Conservation (phyloP, 2,888 invertebrate genomes). For the Hydrotaea diabolus region DNA sequence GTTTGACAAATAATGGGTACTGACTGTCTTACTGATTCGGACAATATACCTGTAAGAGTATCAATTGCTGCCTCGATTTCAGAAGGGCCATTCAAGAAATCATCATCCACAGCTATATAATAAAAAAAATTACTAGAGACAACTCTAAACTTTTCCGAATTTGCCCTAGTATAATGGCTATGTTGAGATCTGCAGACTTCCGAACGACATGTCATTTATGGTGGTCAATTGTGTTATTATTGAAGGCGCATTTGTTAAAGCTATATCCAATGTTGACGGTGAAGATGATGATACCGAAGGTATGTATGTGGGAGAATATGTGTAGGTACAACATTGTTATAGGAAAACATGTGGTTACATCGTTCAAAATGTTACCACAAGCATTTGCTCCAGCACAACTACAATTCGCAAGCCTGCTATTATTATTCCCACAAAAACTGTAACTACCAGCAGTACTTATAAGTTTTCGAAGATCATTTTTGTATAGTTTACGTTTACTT, state of each 20-base stretch:
- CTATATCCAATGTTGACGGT: slow-evolving; percentile 7
- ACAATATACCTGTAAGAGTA: not conserved
- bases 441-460: not conserved
- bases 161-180: not conserved
- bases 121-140: not conserved
- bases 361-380: slow-evolving; percentile 35
- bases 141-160: not conserved
- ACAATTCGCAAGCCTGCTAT: slow-evolving; percentile 34
- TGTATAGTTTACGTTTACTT: too few relatives aligned
- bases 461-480: not conserved
- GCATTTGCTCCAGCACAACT: slow-evolving; percentile 22
- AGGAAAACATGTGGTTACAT: slow-evolving; percentile 24
- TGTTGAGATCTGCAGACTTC: slow-evolving; percentile 7
- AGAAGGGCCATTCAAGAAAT: not conserved
- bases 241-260: slow-evolving; percentile 13
- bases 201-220: slow-evolving; percentile 23
- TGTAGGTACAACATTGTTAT: not conserved
- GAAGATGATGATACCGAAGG: not conserved
- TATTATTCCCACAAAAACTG: slow-evolving; percentile 16
- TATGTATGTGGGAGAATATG: slow-evolving; percentile 14
- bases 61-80: not conserved
- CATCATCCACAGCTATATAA: too few relatives aligned
- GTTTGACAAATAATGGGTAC: too few relatives aligned
- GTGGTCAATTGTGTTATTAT: not conserved
- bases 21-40: not conserved